Evolutionary conservation across 1,140 invertebrate genomes (phyloP), one percentile per base, ranked within the genome.

Genomic region (Bombus terrestris): DNA sequence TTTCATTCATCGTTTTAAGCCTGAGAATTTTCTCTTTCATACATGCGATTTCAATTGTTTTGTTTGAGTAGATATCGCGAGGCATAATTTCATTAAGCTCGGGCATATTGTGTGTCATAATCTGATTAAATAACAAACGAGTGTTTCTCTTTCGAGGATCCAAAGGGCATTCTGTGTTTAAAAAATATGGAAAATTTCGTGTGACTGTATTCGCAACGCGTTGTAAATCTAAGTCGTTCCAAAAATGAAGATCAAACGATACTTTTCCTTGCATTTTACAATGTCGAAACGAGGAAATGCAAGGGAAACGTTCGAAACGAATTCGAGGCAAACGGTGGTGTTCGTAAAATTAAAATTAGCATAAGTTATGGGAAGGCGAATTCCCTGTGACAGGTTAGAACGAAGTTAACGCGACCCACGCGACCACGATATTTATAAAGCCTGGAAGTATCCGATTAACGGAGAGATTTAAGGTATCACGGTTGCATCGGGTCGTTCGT

Each of bases 401-500:
- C 13, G 39, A 73, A 81, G 37, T 62, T 32, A 81, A 66, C 62
- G 43, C 81, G 72, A 83, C 81, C 81, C 81, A 83, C 81, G 81
- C 81, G 81, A 41, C 74, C 81, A 32, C 37, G 53, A 43, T 81
- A 83, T 83, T 83, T 76, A 62, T 64, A 77, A 69, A 77, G 43
- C 3, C 28, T 68, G 74, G 37, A 57, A 69, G 81, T 22, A 9
- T 69, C n/a, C 62, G 74, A 83, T 57, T 68, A 57, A 37, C 74
- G 25, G 2, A 35, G 10, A 66, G 81, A 35, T 66, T 66, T 62
- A 43, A 47, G 59, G 59, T 43, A 28, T 64, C 71, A 18, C 37
- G 53, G 53, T 39, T 43, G 71, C 43, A 71, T n/a, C 57, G 59
- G 25, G 35, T 59, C 41, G 80, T 76, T 64, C 83, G 39, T 64